Conservation (phyloP, 2,113 vertebrate species). For the Carassius gibelio region DNA sequence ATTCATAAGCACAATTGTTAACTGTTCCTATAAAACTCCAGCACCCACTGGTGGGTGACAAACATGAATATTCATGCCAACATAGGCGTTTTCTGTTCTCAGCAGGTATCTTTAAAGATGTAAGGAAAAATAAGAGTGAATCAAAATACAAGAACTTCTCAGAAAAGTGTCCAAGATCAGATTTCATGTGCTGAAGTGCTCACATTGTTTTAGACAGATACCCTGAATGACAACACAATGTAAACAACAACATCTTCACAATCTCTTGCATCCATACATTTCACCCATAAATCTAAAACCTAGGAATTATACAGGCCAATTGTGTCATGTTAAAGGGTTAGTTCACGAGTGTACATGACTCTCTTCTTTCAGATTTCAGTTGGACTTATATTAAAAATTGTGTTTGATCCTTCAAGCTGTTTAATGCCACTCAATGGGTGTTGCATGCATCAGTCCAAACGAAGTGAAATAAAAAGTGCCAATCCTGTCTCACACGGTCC, state of each 20-base stretch:
- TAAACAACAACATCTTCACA: not conserved
- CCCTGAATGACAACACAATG: not conserved
- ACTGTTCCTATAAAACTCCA: not conserved
- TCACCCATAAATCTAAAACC: not conserved
- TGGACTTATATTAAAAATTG: no score
- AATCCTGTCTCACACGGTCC: no score
- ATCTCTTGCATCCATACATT: not conserved
- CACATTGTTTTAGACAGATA: not conserved
- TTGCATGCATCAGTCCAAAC: no score
- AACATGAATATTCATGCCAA: not conserved
- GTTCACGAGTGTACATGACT: no score
- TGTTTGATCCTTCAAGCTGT: no score
- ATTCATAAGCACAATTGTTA: not conserved
- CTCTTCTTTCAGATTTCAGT: no score
- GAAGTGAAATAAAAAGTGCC: no score
- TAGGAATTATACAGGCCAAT: no score
- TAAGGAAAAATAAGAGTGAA: not conserved
- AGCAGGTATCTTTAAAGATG: slow-evolving; percentile 1
- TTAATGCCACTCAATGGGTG: no score
- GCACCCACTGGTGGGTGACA: not conserved
- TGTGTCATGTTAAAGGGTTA: no score
- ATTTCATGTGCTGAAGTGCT: not conserved
- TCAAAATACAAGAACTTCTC: not conserved
- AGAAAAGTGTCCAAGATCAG: not conserved
- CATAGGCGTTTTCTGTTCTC: not conserved